Conservation (phyloP, 2,888 invertebrate species). For the Agapostemon virescens region DNA sequence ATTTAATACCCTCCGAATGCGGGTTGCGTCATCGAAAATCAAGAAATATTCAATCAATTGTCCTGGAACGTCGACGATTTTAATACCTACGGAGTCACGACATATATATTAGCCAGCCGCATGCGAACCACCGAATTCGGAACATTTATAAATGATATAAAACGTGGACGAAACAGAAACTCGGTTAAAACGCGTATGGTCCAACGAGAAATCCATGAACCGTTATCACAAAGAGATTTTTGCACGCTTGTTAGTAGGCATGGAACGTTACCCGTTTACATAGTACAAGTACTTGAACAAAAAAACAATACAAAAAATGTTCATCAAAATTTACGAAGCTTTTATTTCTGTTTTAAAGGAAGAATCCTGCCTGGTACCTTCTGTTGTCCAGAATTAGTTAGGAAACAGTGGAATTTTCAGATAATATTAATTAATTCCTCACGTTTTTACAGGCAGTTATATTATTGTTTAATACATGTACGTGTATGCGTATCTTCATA, state of each 20-base stretch:
- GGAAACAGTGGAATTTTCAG: not conserved
- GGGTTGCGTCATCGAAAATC: slow-evolving; percentile 11
- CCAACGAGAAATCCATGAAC: not conserved
- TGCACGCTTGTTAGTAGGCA: not conserved
- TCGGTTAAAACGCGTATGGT: not conserved
- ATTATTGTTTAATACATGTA: no score
- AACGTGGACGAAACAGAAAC: not conserved
- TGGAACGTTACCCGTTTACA: not conserved
- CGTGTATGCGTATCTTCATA: no score
- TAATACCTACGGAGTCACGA: not conserved
- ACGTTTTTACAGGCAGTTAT: no score
- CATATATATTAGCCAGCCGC: not conserved
- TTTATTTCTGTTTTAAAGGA: not conserved
- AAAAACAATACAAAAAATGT: not conserved
- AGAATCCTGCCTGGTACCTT: not conserved
- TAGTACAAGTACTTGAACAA: not conserved
- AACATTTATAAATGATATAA: not conserved
- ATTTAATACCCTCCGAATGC: slow-evolving; percentile 33
- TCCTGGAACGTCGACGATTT: slow-evolving; percentile 1
- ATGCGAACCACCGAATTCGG: not conserved
- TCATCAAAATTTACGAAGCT: not conserved
- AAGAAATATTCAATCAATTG: slow-evolving; percentile 39
- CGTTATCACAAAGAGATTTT: not conserved
- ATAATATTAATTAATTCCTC: not conserved
- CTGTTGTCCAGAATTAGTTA: not conserved